Evolutionary conservation across 2,113 vertebrate genomes (phyloP).

Genomic region (Aegotheles bennettii): DNA sequence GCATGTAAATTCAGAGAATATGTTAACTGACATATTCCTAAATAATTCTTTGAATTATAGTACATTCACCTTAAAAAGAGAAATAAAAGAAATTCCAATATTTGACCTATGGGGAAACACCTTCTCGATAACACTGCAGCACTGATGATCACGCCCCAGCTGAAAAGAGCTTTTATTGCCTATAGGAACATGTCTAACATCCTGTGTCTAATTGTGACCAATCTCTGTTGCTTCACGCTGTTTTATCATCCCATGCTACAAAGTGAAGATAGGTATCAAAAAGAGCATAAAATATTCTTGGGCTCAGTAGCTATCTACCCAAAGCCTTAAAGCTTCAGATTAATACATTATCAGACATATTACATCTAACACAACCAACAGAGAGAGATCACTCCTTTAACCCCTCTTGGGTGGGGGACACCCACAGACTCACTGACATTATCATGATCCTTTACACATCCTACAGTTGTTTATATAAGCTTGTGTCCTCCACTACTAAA

Average conservation of each 20-base stretch:
- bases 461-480: conserved; percentile 11
- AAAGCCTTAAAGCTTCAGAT: neutral
- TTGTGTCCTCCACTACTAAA: neutral
- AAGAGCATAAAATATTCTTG: neutral
- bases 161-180: neutral
- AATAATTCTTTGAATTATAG: neutral
- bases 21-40: neutral
- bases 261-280: neutral
- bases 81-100: neutral
- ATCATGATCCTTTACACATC: neutral
- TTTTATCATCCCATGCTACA: neutral
- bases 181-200: neutral
- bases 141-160: neutral
- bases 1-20: neutral
- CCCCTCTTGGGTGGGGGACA: neutral
- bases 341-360: neutral
- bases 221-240: neutral
- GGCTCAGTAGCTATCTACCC: neutral
- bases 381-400: neutral
- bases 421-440: neutral
- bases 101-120: neutral
- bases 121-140: neutral
- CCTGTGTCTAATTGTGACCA: neutral
- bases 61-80: neutral
- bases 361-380: neutral